Conservation (phyloP, 2,888 invertebrate species). For the Phlogophora meticulosa region DNA sequence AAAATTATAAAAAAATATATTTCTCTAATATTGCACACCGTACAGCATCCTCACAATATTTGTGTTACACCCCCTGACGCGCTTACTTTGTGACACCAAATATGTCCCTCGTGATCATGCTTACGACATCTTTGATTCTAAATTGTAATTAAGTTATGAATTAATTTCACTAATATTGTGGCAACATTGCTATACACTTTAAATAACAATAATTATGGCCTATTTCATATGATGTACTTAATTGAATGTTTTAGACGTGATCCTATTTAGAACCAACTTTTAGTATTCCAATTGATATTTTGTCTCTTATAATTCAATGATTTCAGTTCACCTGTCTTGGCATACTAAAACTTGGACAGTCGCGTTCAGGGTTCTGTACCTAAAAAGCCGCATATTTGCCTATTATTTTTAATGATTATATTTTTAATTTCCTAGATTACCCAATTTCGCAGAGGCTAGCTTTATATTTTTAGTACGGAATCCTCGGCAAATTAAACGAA, state of each 20-base stretch:
- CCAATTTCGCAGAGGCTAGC: conserved; percentile 59
- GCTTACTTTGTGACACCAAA: conserved; percentile 67
- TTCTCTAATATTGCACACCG: conserved; percentile 57
- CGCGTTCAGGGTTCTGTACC: conserved; percentile 64
- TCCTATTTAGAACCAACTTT: conserved; percentile 68
- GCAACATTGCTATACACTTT: conserved; percentile 71
- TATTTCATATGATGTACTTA: conserved; percentile 65
- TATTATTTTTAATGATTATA: conserved; percentile 48
- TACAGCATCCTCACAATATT: conserved; percentile 66
- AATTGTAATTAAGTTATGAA: conserved; percentile 49
- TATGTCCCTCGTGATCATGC: conserved; percentile 74
- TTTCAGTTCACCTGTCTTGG: conserved; percentile 49
- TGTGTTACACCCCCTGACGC: conserved; percentile 67
- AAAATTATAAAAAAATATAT: conserved; percentile 54
- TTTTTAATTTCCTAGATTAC: conserved; percentile 42
- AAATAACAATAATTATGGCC: conserved; percentile 68
- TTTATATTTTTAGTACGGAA: conserved; percentile 62
- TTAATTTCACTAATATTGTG: conserved; percentile 63
- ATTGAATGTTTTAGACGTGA: conserved; percentile 69
- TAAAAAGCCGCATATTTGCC: conserved; percentile 57
- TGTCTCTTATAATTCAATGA: conserved; percentile 36
- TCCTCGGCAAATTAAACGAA: conserved; percentile 58
- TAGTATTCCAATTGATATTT: conserved; percentile 59
- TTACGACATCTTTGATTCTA: conserved; percentile 67
- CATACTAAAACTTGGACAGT: conserved; percentile 65